Conservation (phyloP, 2,113 vertebrate species). For the Stigmatopora argus region DNA sequence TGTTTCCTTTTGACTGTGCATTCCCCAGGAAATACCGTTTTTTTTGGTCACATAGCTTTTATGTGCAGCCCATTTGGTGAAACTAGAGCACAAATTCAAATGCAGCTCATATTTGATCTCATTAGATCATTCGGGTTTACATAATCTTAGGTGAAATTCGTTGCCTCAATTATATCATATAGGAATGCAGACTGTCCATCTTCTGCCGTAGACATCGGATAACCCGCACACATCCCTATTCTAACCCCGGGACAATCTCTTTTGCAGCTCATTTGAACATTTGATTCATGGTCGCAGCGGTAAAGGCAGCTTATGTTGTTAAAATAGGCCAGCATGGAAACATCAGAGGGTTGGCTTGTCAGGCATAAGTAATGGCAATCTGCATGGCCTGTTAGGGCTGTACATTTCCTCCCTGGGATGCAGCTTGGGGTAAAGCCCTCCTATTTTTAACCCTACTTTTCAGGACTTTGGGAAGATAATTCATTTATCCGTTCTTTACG, state of each 20-base stretch:
- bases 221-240: slow-evolving; percentile 44
- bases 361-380: slow-evolving; percentile 78
- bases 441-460: slow-evolving; percentile 72
- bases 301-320: slow-evolving; percentile 71
- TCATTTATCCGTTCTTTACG: slow-evolving; percentile 9
- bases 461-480: slow-evolving; percentile 40
- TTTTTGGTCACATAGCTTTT: neutral
- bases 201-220: slow-evolving; percentile 31
- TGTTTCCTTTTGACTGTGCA: neutral
- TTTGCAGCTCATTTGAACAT: slow-evolving; percentile 66
- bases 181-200: slow-evolving; percentile 2
- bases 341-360: slow-evolving; percentile 74
- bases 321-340: slow-evolving; percentile 74
- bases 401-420: slow-evolving; percentile 71
- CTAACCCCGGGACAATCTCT: slow-evolving; percentile 65
- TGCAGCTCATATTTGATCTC: neutral
- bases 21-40: neutral
- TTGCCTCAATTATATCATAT: slow-evolving; percentile 4
- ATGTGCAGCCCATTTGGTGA: neutral
- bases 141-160: slow-evolving; percentile 35
- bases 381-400: slow-evolving; percentile 68
- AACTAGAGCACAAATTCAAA: neutral
- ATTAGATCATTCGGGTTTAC: neutral
- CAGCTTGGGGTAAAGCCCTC: slow-evolving; percentile 62
- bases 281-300: slow-evolving; percentile 55